These are phyloP conservation scores for Drosophila seclusa DNA, from an alignment of 2,888 invertebrate genomes.

Conservation along the genomic window DNA sequence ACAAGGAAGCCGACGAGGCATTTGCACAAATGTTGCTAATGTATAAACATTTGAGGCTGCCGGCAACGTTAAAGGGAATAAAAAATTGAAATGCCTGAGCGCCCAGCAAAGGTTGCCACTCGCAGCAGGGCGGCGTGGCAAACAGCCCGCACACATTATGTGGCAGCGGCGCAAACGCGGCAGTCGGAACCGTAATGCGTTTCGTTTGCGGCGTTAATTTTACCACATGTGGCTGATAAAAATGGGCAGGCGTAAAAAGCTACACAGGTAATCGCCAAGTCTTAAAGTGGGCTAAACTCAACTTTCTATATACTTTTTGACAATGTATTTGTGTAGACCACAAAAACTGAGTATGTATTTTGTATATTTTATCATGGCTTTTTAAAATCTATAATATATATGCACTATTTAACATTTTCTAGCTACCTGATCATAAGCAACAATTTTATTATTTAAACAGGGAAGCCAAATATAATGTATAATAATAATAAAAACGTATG, in stretches of 20 bases:
- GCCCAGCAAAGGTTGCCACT: slow-evolving; percentile 22
- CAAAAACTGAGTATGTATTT: neutral
- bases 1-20: slow-evolving; percentile 21
- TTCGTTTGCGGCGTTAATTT: slow-evolving; percentile 59
- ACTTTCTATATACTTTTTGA: neutral
- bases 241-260: slow-evolving; percentile 10
- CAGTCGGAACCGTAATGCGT: slow-evolving; percentile 56
- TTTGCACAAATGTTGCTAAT: slow-evolving; percentile 76
- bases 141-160: slow-evolving; percentile 22
- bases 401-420: neutral
- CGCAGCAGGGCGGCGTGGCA: slow-evolving; percentile 15
- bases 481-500: too few relatives aligned
- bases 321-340: neutral
- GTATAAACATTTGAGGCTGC: slow-evolving; percentile 72
- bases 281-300: slow-evolving; percentile 17
- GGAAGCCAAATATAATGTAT: too few relatives aligned
- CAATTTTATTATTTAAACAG: too few relatives aligned
- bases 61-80: slow-evolving; percentile 47
- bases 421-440: neutral
- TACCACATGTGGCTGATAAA: slow-evolving; percentile 65
- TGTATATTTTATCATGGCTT: too few relatives aligned
- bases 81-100: slow-evolving; percentile 61
- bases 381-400: neutral
- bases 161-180: slow-evolving; percentile 28
- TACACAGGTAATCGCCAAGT: slow-evolving; percentile 33